Evolutionary conservation across 2,797 vertebrate genomes (phyloP).

Genomic region (Falco peregrinus): DNA sequence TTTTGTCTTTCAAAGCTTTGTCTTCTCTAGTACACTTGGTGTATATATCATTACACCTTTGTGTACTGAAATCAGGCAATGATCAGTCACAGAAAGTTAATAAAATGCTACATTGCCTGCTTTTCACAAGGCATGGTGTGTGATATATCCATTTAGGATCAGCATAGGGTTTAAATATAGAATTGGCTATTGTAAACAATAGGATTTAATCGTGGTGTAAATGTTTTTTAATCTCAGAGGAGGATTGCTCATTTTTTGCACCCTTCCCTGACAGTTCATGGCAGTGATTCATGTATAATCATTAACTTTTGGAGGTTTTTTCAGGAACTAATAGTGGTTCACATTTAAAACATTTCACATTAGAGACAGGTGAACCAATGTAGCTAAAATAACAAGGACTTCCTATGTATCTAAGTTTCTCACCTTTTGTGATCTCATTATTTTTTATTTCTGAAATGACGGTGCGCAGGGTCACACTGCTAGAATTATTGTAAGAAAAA

Average conservation of each 20-base stretch:
- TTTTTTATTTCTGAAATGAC: neutral
- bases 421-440: neutral
- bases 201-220: neutral
- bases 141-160: neutral
- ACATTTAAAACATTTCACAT: neutral
- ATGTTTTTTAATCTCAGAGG: neutral
- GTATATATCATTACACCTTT: neutral
- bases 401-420: neutral
- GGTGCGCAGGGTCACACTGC: neutral
- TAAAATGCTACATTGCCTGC: neutral
- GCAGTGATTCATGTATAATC: neutral
- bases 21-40: neutral
- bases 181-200: neutral
- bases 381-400: neutral
- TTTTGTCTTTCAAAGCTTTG: neutral
- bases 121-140: neutral
- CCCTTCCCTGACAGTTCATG: neutral
- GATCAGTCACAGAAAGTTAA: neutral
- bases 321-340: neutral
- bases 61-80: neutral
- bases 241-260: fast-evolving
- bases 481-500: neutral
- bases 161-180: neutral
- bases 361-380: neutral
- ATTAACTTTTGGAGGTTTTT: neutral